These are phyloP conservation scores for Ceratosolen fusciceps DNA, from an alignment of 1,140 invertebrate species.

Conservation along the genomic window DNA sequence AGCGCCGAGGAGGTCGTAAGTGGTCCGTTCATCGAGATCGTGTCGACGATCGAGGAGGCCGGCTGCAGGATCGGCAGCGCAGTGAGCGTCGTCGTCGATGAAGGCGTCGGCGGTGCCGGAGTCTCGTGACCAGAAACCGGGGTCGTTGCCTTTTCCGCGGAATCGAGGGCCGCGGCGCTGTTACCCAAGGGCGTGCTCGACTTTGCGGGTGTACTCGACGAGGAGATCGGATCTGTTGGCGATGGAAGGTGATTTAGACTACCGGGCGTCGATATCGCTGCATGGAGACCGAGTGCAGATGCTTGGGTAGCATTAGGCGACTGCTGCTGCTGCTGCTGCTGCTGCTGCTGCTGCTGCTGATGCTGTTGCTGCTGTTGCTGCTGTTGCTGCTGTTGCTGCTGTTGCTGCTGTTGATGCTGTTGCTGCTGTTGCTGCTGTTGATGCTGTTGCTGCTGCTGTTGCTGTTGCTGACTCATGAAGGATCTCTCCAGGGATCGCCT, in stretches of 20 bases:
- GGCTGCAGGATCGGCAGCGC: constrained; percentile 61
- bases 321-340: constrained; percentile 59
- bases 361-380: constrained; percentile 67
- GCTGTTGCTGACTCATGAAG: constrained; percentile 72
- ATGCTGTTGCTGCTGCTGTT: constrained; percentile 60
- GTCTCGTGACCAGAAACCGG: constrained; percentile 67
- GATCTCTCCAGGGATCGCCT: constrained; percentile 79
- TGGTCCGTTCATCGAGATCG: constrained; percentile 52
- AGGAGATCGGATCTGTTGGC: constrained; percentile 68
- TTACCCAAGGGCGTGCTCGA: constrained; percentile 66
- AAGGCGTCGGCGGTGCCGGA: constrained; percentile 67
- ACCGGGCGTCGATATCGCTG: constrained; percentile 57
- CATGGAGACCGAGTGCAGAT: constrained; percentile 57
- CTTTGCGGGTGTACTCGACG: constrained; percentile 63
- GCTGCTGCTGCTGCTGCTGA: constrained; percentile 58
- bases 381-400: constrained; percentile 58
- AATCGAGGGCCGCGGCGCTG: constrained; percentile 58
- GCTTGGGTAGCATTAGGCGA: constrained; percentile 53
- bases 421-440: constrained; percentile 60
- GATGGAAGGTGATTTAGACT: constrained; percentile 70
- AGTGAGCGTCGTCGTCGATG: constrained; percentile 65
- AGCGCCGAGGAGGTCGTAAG: constrained; percentile 41
- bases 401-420: constrained; percentile 66
- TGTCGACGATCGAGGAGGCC: constrained; percentile 44
- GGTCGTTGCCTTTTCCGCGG: constrained; percentile 66